Evolutionary conservation across 2,113 vertebrate species (phyloP).

Genomic region (Nannospalax galili): DNA sequence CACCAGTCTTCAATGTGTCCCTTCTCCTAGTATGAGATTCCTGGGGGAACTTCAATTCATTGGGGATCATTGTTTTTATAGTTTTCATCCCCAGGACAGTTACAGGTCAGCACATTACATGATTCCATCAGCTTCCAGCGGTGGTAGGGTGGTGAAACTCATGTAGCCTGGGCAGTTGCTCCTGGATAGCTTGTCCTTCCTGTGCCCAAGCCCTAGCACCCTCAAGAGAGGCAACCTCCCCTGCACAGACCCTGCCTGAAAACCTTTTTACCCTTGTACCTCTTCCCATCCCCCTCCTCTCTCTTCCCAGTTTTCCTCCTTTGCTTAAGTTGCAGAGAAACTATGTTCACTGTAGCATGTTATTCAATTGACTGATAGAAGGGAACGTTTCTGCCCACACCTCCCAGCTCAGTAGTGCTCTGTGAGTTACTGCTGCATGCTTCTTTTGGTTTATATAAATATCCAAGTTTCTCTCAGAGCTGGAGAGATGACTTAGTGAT

Average conservation of each 20-base stretch:
- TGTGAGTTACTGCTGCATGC: neutral
- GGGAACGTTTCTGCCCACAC: neutral
- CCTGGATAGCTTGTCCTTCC: neutral
- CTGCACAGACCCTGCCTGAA: accelerated
- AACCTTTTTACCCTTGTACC: neutral
- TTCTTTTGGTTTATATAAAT: neutral
- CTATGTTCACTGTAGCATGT: neutral
- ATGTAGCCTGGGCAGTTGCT: accelerated
- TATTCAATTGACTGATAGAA: neutral
- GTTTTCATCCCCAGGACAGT: no score
- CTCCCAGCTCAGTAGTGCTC: no score
- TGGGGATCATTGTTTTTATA: no score
- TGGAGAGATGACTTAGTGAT: no score
- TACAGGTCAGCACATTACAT: accelerated
- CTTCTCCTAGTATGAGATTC: neutral
- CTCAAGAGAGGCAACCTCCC: accelerated
- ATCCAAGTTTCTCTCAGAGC: neutral
- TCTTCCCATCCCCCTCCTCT: neutral
- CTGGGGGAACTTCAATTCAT: neutral
- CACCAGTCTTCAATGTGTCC: neutral
- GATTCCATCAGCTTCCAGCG: neutral
- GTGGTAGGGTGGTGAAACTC: accelerated
- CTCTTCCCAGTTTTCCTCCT: neutral
- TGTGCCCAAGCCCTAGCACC: accelerated
- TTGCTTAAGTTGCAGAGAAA: neutral